Evolutionary conservation across 2,888 invertebrate species (phyloP), one percentile per base, ranked within the genome.

Genomic region (Phragmatobia fuliginosa): DNA sequence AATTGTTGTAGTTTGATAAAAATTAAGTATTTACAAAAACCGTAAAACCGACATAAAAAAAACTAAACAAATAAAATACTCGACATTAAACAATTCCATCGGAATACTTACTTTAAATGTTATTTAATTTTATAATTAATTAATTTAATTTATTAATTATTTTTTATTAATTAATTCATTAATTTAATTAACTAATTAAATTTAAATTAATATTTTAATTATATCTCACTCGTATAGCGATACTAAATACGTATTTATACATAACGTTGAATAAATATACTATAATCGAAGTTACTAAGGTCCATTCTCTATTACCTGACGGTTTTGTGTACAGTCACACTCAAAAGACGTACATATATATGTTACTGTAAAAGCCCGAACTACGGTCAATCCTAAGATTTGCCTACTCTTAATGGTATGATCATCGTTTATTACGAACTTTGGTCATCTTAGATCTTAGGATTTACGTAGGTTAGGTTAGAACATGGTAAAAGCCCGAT

Each of bases 231-330:
- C 81, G 69, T 79, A 77, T 83, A 78, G 74, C 76, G 75, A 76
- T 75, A 77, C 75, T 81, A 79, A 76, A 78, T 58, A 71, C 67
- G 78, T 74, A 72, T 72, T 73, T 77, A 75, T 74, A 78, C 71
- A 78, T 81, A 86, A 85, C 83, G 76, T 78, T 75, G 69, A 85
- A 85, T 86, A 85, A 84, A 83, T 82, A 84, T 71, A 84, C 76
- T 82, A 79, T 79, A 83, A 67, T 82, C 76, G 74, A 78, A 71
- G 75, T 70, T 75, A 52, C 72, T 75, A 77, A 58, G 56, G 52
- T 41, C 63, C 66, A 66, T 65, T 65, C 56, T 41, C 41, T 21
- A 7, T 66, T 31, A 16, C n/a, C 10, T 32, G 14, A 32, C 33
- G 16, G 2, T 33, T 18, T 11, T 25, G 11, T 25, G 14, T 49